Evolutionary conservation across 2,888 invertebrate species (phyloP), one percentile per base, ranked within the genome.

Genomic region (Drosophila sordidula): DNA sequence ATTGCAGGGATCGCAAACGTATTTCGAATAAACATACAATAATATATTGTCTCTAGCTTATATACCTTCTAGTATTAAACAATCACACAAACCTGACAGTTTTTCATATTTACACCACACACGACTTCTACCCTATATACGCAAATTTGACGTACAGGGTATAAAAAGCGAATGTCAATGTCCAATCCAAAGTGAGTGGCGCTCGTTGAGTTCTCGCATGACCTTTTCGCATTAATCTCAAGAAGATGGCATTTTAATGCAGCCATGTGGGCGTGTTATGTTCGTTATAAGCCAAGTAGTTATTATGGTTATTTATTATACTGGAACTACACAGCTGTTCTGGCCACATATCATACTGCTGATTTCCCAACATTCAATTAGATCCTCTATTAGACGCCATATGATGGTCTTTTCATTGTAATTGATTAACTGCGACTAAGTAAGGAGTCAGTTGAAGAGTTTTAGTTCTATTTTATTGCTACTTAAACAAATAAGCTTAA

Each of bases 191-290:
- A 54, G 78, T 62, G 63, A 71, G 82, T 70, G 55, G 67, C 47
- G 51, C 67, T 63, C 67, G 57, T 58, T 57, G 64, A 59, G 62
- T 69, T 55, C 42, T 73, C 56, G 80, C 83, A 84, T 83, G 83
- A 83, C 84, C 87, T 83, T 77, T 75, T 77, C 81, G 52, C 83
- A 83, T 83, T 83, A 83, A 86, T 83, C 89, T 88, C 78, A 63
- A 74, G 87, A 63, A 59, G 63, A 86, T 88, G 84, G 80, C 74
- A 69, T 88, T 88, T 83, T 88, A 80, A 83, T 83, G 88, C 74
- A 62, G 74, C 61, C 61, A 59, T 56, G 45, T 61, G 59, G 65
- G 79, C 64, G 76, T 86, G 83, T 58, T 70, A 51, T 42, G 66
- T 80, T 76, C 70, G 75, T 70, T 70, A 85, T 68, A 82, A 75